Conservation (phyloP, 2,113 vertebrate genomes). For the Oenanthe oenanthe region DNA sequence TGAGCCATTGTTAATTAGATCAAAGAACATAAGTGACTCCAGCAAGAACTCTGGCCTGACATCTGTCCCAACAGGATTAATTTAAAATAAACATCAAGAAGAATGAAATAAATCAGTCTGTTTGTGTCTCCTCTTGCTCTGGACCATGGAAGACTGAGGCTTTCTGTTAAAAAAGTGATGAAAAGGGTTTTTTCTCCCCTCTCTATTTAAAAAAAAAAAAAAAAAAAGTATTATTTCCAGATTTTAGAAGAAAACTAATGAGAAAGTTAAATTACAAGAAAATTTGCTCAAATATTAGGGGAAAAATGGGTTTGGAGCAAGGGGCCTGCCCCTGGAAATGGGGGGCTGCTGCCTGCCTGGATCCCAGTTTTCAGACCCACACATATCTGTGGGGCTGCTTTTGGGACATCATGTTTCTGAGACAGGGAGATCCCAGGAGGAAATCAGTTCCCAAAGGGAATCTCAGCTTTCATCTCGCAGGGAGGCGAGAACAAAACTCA, state of each 20-base stretch:
- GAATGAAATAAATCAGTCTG: neutral
- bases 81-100: neutral
- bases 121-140: neutral
- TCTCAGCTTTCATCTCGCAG: neutral
- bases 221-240: neutral
- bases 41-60: neutral
- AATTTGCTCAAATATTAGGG: neutral
- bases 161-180: neutral
- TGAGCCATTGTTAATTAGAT: neutral
- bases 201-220: too few relatives aligned
- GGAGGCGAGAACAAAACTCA: neutral
- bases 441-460: neutral
- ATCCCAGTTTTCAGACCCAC: fast-evolving
- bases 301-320: neutral
- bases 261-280: neutral
- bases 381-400: fast-evolving
- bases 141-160: neutral
- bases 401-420: fast-evolving
- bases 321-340: neutral
- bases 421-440: neutral
- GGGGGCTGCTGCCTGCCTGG: neutral
- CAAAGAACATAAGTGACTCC: neutral
- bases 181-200: fast-evolving
- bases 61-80: neutral
- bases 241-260: neutral